A percentile compares a stretch with the other conserved stretches of the same genome.
Conservation (phyloP, 2,113 vertebrate species). For the Telmatochromis bifrenatus region DNA sequence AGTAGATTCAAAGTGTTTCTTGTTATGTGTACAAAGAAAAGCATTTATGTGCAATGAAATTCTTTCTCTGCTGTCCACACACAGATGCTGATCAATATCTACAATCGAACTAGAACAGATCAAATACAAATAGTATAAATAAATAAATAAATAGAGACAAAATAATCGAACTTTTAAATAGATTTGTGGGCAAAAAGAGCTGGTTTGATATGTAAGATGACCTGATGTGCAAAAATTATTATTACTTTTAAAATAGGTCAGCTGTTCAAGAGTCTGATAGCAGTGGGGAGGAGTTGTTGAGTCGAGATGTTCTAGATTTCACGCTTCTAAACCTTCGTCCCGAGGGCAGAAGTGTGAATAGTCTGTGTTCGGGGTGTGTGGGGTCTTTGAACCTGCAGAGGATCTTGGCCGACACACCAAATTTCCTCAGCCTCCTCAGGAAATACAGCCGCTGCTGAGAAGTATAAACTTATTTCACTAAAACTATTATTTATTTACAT, state of each 20-base stretch:
- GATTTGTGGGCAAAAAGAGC: background rate
- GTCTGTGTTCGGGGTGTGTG: rapidly evolving
- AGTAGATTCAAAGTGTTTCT: background rate
- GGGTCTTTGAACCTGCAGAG: background rate
- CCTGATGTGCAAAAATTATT: background rate
- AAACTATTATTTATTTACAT: background rate
- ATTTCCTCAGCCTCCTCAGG: background rate
- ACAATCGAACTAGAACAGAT: no score
- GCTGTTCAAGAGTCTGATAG: background rate
- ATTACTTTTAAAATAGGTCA: background rate
- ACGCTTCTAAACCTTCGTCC: background rate
- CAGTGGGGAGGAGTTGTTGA: background rate
- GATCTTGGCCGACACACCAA: background rate
- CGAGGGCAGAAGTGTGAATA: background rate
- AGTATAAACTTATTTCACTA: background rate
- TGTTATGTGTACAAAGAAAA: background rate
- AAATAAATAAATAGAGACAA: no score
- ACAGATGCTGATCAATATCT: no score
- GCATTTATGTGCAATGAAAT: no score
- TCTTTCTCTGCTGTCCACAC: no score
- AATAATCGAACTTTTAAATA: rapidly evolving
- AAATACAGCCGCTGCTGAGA: background rate
- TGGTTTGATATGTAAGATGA: background rate
- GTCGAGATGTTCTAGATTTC: background rate
- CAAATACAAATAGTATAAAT: no score